Conservation (phyloP, 1,140 invertebrate genomes). For the Spodoptera frugiperda region DNA sequence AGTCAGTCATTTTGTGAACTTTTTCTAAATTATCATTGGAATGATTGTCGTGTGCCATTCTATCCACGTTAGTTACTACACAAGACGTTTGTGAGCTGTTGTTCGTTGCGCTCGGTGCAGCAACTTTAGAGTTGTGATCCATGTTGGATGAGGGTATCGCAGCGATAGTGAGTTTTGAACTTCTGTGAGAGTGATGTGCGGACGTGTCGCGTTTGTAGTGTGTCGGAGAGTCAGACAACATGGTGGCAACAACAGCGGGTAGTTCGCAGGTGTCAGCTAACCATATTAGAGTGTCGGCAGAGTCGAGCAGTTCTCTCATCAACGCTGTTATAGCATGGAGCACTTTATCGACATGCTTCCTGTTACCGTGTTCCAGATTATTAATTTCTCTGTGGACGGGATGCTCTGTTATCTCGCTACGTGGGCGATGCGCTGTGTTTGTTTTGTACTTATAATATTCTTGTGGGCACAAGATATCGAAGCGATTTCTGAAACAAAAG, state of each 20-base stretch:
- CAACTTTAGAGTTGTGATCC: slow-evolving; percentile 47
- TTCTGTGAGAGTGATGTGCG: slow-evolving; percentile 19
- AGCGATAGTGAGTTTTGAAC: slow-evolving; percentile 37
- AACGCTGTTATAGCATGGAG: slow-evolving; percentile 55
- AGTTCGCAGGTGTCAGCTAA: slow-evolving; percentile 64
- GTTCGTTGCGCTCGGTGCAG: slow-evolving; percentile 14
- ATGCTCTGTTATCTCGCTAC: slow-evolving; percentile 74
- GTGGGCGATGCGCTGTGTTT: slow-evolving; percentile 77
- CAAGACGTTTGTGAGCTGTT: slow-evolving; percentile 45
- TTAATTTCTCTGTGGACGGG: slow-evolving; percentile 79
- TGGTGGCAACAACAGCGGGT: slow-evolving; percentile 33
- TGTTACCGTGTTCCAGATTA: slow-evolving; percentile 77
- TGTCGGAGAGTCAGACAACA: slow-evolving; percentile 29
- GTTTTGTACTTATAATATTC: slow-evolving; percentile 80
- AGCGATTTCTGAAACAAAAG: slow-evolving; percentile 83
- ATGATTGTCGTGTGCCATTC: slow-evolving; percentile 66
- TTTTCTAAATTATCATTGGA: slow-evolving; percentile 71
- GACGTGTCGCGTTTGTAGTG: slow-evolving; percentile 20
- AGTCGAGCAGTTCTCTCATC: slow-evolving; percentile 55
- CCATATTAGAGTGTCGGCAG: slow-evolving; percentile 57
- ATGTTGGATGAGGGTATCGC: slow-evolving; percentile 43
- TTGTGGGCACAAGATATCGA: slow-evolving; percentile 81
- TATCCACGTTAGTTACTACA: slow-evolving; percentile 58
- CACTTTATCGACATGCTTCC: slow-evolving; percentile 78
- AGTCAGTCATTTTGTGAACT: slow-evolving; percentile 72